Evolutionary conservation across 2,113 vertebrate genomes (phyloP).

Genomic region (Cochlearius cochlearius): DNA sequence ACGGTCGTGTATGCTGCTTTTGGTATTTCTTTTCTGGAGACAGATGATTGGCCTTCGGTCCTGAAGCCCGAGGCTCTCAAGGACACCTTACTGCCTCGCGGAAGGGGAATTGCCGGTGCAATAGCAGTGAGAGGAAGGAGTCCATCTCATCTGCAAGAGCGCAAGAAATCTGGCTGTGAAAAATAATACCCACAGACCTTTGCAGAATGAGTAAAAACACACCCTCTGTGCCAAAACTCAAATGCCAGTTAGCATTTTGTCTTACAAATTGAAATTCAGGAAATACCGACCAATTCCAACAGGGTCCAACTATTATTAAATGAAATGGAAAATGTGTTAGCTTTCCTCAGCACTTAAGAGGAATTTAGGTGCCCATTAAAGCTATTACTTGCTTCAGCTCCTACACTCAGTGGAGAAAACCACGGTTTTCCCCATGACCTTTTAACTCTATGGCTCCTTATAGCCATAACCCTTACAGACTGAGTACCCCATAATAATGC

Average conservation of each 20-base stretch:
- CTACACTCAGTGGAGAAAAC: not conserved
- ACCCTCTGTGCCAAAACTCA: not conserved
- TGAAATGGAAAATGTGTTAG: not conserved
- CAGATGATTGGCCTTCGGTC: not conserved
- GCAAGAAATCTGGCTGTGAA: not conserved
- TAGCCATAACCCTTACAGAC: not conserved
- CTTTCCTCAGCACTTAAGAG: not conserved
- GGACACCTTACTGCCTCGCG: not conserved
- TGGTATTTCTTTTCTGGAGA: not conserved
- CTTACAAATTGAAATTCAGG: not conserved
- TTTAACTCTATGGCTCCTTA: not conserved
- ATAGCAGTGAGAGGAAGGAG: not conserved
- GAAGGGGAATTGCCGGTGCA: not conserved
- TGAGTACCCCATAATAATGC: not conserved
- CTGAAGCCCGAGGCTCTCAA: not conserved
- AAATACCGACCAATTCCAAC: not conserved
- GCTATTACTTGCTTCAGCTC: not conserved
- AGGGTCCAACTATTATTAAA: not conserved
- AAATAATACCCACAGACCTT: not conserved
- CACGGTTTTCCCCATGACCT: not conserved
- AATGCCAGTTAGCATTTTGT: not conserved
- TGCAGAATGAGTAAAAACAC: not conserved
- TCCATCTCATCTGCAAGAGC: not conserved
- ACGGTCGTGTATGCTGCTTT: not conserved
- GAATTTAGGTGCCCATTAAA: not conserved